phyloP scores from a whole-genome alignment of 2,797 vertebrate species.

The Sebastes iracundus region DNA sequence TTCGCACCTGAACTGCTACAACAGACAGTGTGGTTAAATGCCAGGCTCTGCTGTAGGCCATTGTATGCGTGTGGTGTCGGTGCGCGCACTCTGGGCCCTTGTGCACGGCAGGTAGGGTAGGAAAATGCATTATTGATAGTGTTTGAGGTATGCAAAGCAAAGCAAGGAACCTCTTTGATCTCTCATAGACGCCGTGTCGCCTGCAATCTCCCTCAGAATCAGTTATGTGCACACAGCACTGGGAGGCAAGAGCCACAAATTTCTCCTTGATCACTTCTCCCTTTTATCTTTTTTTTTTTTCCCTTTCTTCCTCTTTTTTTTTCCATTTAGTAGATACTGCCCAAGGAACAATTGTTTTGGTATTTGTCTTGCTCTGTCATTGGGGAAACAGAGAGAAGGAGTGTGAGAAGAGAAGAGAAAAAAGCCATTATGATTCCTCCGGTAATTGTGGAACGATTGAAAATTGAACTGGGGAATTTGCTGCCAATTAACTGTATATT shows the following conservation, averaged over 20 bases:
- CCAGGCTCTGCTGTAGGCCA: constrained; percentile 53
- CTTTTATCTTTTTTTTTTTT: constrained; percentile 58
- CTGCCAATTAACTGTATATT: constrained; percentile 72
- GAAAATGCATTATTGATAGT: constrained; percentile 76
- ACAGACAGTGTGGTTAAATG: constrained; percentile 56
- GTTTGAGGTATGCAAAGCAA: constrained; percentile 76
- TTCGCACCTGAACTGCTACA: constrained; percentile 32
- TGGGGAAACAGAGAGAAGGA: constrained; percentile 16
- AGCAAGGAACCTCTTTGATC: constrained; percentile 73
- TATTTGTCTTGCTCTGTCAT: constrained; percentile 53
- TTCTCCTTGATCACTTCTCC: constrained; percentile 69
- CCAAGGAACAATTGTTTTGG: constrained; percentile 49
- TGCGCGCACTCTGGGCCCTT: not conserved
- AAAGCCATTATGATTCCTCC: constrained; percentile 45
- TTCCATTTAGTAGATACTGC: constrained; percentile 43
- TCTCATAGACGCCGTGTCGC: constrained; percentile 55
- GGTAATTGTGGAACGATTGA: constrained; percentile 63
- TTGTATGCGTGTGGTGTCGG: constrained; percentile 24
- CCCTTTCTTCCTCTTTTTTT: constrained; percentile 11
- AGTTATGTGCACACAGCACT: constrained; percentile 40
- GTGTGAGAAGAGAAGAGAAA: constrained; percentile 8
- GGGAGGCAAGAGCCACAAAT: constrained; percentile 64
- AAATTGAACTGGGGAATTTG: constrained; percentile 69
- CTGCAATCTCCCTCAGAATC: constrained; percentile 63
- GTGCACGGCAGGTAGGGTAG: constrained; percentile 51